Conservation (phyloP, 2,113 vertebrate genomes). For the Malurus cyaneus region DNA sequence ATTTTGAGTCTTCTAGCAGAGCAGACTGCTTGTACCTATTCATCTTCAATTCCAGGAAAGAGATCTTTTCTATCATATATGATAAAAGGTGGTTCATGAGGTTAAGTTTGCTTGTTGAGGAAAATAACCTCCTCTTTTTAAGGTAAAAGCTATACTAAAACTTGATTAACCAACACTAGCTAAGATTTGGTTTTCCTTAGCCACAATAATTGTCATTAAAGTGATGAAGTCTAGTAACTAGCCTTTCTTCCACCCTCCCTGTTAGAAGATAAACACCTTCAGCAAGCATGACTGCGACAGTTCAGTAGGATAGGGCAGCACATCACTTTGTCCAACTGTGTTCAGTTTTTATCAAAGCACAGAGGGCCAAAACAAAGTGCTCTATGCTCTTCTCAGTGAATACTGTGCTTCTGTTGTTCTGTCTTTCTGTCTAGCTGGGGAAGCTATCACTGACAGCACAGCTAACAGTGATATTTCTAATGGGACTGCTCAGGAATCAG, state of each 20-base stretch:
- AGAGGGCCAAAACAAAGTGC: background rate
- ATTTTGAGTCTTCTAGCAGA: background rate
- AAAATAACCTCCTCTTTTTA: background rate
- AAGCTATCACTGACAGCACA: background rate
- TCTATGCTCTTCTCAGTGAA: background rate
- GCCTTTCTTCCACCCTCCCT: background rate
- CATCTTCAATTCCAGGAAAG: background rate
- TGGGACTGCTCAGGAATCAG: background rate
- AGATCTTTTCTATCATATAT: background rate
- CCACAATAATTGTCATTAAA: background rate
- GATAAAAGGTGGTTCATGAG: background rate
- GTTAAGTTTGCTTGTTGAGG: background rate
- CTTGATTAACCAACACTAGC: background rate
- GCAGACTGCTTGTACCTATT: background rate
- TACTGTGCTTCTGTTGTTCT: background rate
- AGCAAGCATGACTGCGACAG: background rate
- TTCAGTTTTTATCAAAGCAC: background rate
- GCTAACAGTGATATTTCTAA: background rate
- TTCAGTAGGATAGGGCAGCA: background rate
- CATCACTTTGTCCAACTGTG: rapidly evolving
- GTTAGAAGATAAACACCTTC: background rate
- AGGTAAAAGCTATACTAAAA: background rate
- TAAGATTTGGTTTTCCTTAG: background rate
- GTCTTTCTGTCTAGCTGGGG: background rate
- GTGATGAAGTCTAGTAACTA: background rate